Conservation (phyloP, 2,113 vertebrate genomes). For the Peromyscus maniculatus region DNA sequence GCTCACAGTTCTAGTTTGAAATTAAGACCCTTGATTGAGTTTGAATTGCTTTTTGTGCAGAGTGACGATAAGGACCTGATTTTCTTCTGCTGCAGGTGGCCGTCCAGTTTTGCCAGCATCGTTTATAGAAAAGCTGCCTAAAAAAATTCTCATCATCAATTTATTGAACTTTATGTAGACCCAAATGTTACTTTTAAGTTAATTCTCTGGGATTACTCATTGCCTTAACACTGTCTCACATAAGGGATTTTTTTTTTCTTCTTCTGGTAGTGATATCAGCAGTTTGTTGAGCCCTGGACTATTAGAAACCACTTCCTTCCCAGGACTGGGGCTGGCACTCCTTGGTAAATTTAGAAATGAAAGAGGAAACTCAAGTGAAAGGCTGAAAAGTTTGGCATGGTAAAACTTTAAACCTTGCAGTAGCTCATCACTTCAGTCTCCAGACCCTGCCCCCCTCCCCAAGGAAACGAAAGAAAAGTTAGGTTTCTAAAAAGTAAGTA, state of each 20-base stretch:
- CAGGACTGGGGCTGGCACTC: background rate
- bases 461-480: background rate
- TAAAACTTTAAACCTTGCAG: background rate
- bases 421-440: background rate
- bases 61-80: background rate
- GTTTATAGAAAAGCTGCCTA: background rate
- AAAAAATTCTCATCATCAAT: background rate
- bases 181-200: background rate
- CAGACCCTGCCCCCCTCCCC: too few species aligned
- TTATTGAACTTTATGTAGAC: background rate
- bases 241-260: background rate
- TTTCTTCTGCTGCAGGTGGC: background rate
- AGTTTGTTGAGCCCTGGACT: background rate
- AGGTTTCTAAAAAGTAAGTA: background rate
- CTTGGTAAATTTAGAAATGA: slow-evolving; percentile 62
- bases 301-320: slow-evolving; percentile 29
- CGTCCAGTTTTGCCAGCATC: background rate
- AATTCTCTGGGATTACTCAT: background rate
- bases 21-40: background rate
- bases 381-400: background rate
- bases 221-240: background rate
- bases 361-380: slow-evolving; percentile 64
- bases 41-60: background rate
- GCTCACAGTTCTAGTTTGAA: background rate
- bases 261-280: background rate